Evolutionary conservation across 2,113 vertebrate species (phyloP).

Genomic region (Brachirus orientalis): DNA sequence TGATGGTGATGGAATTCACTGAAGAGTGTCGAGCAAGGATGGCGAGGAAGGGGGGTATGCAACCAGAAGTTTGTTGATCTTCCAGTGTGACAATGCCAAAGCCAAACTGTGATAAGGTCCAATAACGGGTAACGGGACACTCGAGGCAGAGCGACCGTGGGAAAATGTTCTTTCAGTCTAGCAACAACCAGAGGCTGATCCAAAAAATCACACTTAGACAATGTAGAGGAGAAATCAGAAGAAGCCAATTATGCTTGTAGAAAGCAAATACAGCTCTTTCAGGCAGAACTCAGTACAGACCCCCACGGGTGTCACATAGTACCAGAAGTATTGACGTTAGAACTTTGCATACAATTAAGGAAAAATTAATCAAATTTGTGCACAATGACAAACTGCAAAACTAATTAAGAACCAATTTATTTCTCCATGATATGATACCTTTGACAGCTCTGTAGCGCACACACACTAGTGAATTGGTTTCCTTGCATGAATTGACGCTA

Average conservation of each 20-base stretch:
- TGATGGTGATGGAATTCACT: conserved; percentile 61
- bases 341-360: conserved; percentile 2
- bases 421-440: conserved; percentile 18
- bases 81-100: conserved; percentile 81
- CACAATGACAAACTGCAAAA: conserved; percentile 3
- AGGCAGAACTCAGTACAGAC: conserved; percentile 15
- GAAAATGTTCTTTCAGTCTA: conserved; percentile 45
- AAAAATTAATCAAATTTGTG: conserved; percentile 8
- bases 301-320: conserved; percentile 2
- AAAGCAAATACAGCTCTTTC: conserved; percentile 4
- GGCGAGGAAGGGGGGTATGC: conserved; percentile 75
- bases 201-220: conserved; percentile 55
- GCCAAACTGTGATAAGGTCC: conserved; percentile 74
- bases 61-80: conserved; percentile 81
- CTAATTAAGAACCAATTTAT: not conserved
- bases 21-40: conserved; percentile 71
- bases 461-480: too few species aligned
- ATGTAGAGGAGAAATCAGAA: too few species aligned
- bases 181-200: conserved; percentile 67
- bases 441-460: conserved; percentile 4
- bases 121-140: conserved; percentile 64
- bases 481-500: too few species aligned
- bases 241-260: too few species aligned
- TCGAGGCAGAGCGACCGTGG: conserved; percentile 61
- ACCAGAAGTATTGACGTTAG: conserved; percentile 4